These are phyloP conservation scores for Masnerella sp. DNA, from an alignment of 2,888 invertebrate genomes.

Conservation along the genomic window DNA sequence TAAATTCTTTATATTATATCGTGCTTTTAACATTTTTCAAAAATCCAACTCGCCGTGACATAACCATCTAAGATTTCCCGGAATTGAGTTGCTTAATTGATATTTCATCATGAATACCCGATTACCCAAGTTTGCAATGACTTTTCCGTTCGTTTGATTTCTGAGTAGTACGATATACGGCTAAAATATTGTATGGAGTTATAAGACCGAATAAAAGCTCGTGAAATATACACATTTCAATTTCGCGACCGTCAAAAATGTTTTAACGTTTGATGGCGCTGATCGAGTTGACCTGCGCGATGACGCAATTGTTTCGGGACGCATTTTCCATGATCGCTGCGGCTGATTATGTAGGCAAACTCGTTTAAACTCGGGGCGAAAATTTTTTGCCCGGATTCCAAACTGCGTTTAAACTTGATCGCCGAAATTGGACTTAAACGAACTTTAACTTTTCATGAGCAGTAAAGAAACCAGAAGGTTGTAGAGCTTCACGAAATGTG, in stretches of 20 bases:
- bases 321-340: conserved; percentile 24
- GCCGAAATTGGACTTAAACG: conserved; percentile 55
- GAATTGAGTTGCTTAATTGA: no score
- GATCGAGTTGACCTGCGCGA: background rate
- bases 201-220: no score
- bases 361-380: conserved; percentile 47
- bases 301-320: conserved; percentile 14
- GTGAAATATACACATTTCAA: conserved; percentile 25
- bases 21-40: no score
- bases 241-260: conserved; percentile 11
- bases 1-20: no score
- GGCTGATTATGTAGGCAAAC: conserved; percentile 42
- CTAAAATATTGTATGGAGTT: no score
- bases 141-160: no score
- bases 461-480: conserved; percentile 56
- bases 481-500: conserved; percentile 53
- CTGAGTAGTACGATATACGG: no score
- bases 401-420: conserved; percentile 55
- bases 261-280: no score
- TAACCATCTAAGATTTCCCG: no score
- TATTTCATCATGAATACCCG: no score
- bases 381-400: conserved; percentile 36
- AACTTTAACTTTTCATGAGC: conserved; percentile 60
- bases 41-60: no score
- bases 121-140: no score